These are phyloP conservation scores for Limnephilus auricula DNA, from an alignment of 2,888 invertebrate species.

Conservation along the genomic window DNA sequence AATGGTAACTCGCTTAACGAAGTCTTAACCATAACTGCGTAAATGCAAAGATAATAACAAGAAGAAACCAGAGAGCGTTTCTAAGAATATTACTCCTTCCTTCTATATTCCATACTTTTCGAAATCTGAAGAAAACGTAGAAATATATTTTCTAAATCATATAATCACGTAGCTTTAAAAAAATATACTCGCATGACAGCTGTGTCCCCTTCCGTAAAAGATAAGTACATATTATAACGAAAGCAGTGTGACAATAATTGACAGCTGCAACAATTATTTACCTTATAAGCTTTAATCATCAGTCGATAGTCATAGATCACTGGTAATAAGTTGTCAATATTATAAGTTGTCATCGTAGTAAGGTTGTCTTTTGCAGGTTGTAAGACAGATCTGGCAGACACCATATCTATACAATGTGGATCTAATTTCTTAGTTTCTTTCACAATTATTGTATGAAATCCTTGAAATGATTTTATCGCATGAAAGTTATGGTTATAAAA, in stretches of 20 bases:
- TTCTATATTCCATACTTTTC: neutral
- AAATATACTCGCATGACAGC: neutral
- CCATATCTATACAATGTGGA: neutral
- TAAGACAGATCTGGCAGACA: neutral
- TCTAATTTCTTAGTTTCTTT: neutral
- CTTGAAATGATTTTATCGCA: too few relatives aligned
- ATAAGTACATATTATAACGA: neutral
- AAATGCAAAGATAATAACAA: neutral
- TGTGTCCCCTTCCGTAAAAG: neutral
- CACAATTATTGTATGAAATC: neutral
- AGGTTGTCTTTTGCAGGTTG: neutral
- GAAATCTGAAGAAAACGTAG: neutral
- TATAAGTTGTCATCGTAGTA: neutral
- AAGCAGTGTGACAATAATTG: neutral
- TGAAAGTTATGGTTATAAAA: too few relatives aligned
- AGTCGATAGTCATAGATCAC: neutral
- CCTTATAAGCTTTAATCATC: neutral
- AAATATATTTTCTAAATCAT: neutral
- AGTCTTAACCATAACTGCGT: neutral
- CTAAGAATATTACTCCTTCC: neutral
- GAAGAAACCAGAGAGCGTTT: neutral
- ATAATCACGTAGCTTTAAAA: neutral
- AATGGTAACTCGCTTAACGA: conserved; percentile 3
- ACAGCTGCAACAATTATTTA: neutral
- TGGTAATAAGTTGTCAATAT: neutral